Evolutionary conservation across 2,888 invertebrate species (phyloP), one percentile per base, ranked within the genome.

Genomic region (Drosophila paucipuncta): DNA sequence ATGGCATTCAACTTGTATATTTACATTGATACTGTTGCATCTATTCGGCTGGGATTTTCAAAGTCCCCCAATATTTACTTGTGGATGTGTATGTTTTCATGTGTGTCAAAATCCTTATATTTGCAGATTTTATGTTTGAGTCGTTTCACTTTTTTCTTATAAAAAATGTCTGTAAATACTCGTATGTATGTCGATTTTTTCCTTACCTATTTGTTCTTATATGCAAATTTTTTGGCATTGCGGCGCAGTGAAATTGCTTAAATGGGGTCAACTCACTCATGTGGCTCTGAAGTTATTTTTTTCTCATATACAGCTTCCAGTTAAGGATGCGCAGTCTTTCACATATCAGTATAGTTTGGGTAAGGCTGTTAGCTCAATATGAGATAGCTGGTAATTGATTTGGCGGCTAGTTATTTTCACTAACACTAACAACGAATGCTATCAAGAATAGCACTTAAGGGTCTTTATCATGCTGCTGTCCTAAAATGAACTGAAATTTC

Each of bases 191-290:
- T 13, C 0, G 22, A 43, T 35, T 49, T 13, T 58, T 54, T 68
- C 28, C 52, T 69, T 75, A 75, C 66, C 80, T 76, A 73, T 71
- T 64, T 63, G 71, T 76, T 67, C 85, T 83, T 85, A 76, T 88
- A 90, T 90, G 90, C 77, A 88, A 86, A 86, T 90, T 90, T 90
- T 85, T 87, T 90, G 88, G 81, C 83, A 76, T 71, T 78, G 80
- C 66, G 69, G 61, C 41, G 35, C 68, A 49, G 68, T 50, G 69
- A 65, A 77, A 69, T 69, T 52, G 10, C 41, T 16, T 65, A 81
- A 84, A 67, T 83, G 78, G 78, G 86, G 89, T 78, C 86, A 85
- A 43, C 52, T 39, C 37, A 49, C 50, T 60, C 59, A 55, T 61
- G 67, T 58, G 66, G 41, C 43, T 59, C 16, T 16, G 35, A 37